Evolutionary conservation across 2,888 invertebrate species (phyloP).

Genomic region (Hypercompe scribonia): DNA sequence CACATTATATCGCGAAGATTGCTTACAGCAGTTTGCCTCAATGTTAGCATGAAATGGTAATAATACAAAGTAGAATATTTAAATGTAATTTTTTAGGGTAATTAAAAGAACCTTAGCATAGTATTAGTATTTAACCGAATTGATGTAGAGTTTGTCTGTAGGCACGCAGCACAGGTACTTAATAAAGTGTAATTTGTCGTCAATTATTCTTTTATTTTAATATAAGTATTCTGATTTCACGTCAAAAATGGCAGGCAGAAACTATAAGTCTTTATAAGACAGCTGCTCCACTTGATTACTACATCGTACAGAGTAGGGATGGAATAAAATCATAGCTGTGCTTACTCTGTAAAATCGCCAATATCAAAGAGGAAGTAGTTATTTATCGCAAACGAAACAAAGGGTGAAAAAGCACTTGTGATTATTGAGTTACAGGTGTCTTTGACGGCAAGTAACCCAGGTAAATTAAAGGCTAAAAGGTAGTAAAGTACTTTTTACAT

Average conservation of each 20-base stretch:
- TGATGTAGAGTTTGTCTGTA: slow-evolving; percentile 21
- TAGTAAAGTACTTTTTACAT: too few relatives aligned
- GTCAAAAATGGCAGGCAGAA: background rate
- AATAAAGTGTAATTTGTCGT: slow-evolving; percentile 50
- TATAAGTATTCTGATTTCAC: background rate
- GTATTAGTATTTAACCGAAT: slow-evolving; percentile 22
- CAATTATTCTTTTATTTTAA: slow-evolving; percentile 11
- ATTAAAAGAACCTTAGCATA: slow-evolving; percentile 13
- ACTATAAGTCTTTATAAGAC: too few relatives aligned
- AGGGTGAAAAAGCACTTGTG: too few relatives aligned
- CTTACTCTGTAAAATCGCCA: too few relatives aligned
- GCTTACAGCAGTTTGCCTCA: background rate
- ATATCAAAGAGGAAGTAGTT: too few relatives aligned
- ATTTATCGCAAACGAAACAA: too few relatives aligned
- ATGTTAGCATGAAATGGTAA: background rate
- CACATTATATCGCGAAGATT: background rate
- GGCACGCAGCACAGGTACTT: slow-evolving; percentile 46
- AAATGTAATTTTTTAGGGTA: slow-evolving; percentile 1
- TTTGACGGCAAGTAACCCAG: too few relatives aligned
- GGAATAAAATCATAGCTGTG: too few relatives aligned
- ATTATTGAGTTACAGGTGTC: too few relatives aligned
- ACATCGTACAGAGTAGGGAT: too few relatives aligned
- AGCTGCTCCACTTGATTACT: too few relatives aligned
- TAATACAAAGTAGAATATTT: background rate
- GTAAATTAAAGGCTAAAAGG: too few relatives aligned